Evolutionary conservation across 23 tunicate genomes (phyloP), one percentile per base, ranked within the genome.

Genomic region (Clavelina lepadiformis): DNA sequence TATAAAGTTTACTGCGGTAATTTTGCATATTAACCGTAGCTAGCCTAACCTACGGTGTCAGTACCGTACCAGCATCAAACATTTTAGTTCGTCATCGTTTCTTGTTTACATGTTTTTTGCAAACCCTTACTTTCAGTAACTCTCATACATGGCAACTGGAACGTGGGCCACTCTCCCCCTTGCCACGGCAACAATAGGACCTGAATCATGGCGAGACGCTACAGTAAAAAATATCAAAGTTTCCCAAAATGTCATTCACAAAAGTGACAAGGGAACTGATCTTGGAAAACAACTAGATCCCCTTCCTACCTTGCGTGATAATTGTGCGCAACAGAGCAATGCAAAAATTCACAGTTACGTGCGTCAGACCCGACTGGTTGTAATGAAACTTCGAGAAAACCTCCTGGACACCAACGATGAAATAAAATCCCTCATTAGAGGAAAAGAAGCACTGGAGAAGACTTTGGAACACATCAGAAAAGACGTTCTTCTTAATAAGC

Each of bases 81-180:
- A n/a, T n/a, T n/a, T n/a, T n/a, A n/a, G n/a, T n/a, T n/a, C n/a
- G n/a, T n/a, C n/a, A n/a, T n/a, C n/a, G n/a, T n/a, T n/a, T n/a
- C n/a, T n/a, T n/a, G n/a, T n/a, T n/a, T n/a, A n/a, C n/a, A n/a
- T n/a, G n/a, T n/a, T n/a, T n/a, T n/a, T n/a, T n/a, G n/a, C n/a
- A n/a, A n/a, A n/a, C n/a, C n/a, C n/a, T n/a, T n/a, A n/a, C n/a
- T n/a, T n/a, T n/a, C n/a, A n/a, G n/a, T n/a, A n/a, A n/a, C n/a
- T n/a, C n/a, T n/a, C n/a, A n/a, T n/a, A n/a, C n/a, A 89, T 89
- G 97, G 89, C 97, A 30, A 89, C 97, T 5, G 85, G 83, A 35
- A 80, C 97, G 29, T 89, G 97, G 97, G 88, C 77, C 27, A 77
- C 85, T 3, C 56, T 89, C 63, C 97, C 97, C 2, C 59, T 89